Evolutionary conservation across 2,113 vertebrate genomes (phyloP).

Genomic region (Etia nguti): DNA sequence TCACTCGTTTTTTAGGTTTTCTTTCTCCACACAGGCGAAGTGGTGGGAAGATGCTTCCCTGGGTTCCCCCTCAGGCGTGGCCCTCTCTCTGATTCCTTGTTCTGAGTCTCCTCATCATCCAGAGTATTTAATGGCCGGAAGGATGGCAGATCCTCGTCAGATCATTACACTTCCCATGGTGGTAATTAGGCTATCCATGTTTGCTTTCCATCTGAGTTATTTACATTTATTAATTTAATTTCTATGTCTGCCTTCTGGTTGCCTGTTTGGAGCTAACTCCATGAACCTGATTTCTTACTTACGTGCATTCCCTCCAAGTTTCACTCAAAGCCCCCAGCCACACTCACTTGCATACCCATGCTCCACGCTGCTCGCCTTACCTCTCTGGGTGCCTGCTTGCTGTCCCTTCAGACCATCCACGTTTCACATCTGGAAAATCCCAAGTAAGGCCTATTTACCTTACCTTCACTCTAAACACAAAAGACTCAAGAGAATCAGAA

Average conservation of each 20-base stretch:
- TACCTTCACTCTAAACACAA: not conserved
- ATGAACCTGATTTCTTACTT: not conserved
- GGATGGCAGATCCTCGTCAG: not conserved
- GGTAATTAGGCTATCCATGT: not conserved
- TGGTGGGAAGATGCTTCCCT: not conserved
- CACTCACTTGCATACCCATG: not conserved
- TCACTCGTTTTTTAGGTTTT: not conserved
- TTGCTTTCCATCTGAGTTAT: not conserved
- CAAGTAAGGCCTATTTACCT: not conserved
- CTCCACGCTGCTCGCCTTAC: not conserved
- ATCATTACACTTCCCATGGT: not conserved
- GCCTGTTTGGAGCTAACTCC: not conserved
- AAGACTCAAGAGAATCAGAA: not conserved
- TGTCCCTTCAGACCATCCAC: not conserved
- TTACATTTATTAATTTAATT: not conserved
- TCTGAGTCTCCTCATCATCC: not conserved
- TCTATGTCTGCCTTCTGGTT: not conserved
- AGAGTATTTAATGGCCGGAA: not conserved
- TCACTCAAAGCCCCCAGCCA: not conserved
- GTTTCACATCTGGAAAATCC: not conserved
- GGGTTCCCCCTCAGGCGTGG: not conserved
- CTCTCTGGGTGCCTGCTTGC: not conserved
- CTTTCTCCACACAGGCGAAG: not conserved
- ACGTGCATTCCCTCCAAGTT: not conserved
- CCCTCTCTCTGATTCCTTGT: not conserved